Evolutionary conservation across 1,140 invertebrate species (phyloP).

Genomic region (Formica exsecta): DNA sequence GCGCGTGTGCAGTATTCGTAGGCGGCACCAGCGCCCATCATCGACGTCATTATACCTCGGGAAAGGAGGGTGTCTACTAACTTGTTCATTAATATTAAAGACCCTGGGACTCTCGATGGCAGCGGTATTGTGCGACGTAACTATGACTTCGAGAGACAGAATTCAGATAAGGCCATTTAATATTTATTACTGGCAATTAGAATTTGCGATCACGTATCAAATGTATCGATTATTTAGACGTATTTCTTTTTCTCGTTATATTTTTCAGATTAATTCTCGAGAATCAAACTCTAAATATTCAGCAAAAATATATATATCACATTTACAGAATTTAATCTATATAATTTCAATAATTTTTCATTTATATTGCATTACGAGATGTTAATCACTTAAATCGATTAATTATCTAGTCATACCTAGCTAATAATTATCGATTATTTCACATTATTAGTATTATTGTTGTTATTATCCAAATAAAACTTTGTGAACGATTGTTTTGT

Average conservation of each 20-base stretch:
- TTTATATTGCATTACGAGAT: not conserved
- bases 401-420: not conserved
- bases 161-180: constrained; percentile 19
- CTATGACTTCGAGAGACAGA: constrained; percentile 40
- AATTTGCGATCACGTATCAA: constrained; percentile 2
- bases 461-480: no score
- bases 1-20: constrained; percentile 43
- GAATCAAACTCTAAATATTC: not conserved
- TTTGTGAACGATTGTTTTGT: not conserved
- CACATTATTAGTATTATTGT: not conserved
- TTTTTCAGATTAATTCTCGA: not conserved
- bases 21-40: constrained; percentile 35
- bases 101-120: constrained; percentile 73
- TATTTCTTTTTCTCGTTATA: not conserved
- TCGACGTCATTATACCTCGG: constrained; percentile 68
- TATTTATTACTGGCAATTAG: constrained; percentile 46
- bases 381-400: not conserved
- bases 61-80: constrained; percentile 81
- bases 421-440: not conserved
- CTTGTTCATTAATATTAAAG: constrained; percentile 86
- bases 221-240: not conserved
- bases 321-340: not conserved
- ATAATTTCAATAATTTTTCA: not conserved
- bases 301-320: not conserved
- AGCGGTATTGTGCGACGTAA: not conserved